Evolutionary conservation across 2,888 invertebrate genomes (phyloP), one percentile per base, ranked within the genome.

Genomic region (Drosophila villosipedis): DNA sequence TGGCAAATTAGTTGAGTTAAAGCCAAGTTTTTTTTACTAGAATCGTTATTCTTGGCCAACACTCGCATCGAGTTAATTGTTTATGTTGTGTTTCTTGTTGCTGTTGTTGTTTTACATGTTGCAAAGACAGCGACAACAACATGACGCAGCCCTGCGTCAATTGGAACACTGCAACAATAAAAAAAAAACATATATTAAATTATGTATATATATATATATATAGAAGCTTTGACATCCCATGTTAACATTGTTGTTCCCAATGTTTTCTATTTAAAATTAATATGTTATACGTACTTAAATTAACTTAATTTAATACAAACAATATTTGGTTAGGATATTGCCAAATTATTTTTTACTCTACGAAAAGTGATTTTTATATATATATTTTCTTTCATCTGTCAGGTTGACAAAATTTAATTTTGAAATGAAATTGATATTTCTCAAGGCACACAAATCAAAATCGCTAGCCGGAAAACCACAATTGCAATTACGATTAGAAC

Each of bases 61-160:
- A 50, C 50, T 55, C 39, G 55, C 62, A 68, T 60, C 30, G 43
- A 41, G 60, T 58, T 78, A 41, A 70, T 81, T 69, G 62, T 52
- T 63, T 59, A 41, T 52, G 65, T 53, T 82, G 67, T 55, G 74
- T 68, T 78, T 66, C 65, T 63, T 73, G 78, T 67, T 57, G 35
- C 66, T 76, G 68, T 37, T 66, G 55, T 64, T 78, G 84, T 68
- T 69, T 68, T 68, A 79, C 76, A 80, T 65, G 73, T 69, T 84
- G 76, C 72, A 50, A 31, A 55, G 68, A 54, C 63, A 73, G 76
- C 65, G 68, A 67, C 84, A 87, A 79, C 84, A 87, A 83, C 85
- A 85, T 85, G 84, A 89, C 90, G 90, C 82, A 65, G 74, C 72
- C 60, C 73, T 50, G 55, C 69, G 61, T 71, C 60, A 37, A 68